Conservation (phyloP, 2,113 vertebrate genomes). For the Coptodon rendalli region DNA sequence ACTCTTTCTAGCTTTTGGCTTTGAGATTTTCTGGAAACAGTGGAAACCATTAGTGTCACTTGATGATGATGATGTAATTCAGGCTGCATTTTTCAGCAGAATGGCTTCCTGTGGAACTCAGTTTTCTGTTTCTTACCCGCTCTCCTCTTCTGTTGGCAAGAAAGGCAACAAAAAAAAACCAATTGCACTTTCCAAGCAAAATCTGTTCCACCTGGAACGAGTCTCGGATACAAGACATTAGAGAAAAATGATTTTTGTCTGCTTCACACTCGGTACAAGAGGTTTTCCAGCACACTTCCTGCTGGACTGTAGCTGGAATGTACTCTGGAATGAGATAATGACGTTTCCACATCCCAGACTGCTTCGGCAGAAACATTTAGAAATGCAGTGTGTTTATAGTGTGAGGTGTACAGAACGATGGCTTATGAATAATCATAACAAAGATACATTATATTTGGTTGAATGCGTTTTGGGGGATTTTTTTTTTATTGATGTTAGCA, state of each 20-base stretch:
- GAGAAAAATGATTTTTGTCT: conserved; percentile 27
- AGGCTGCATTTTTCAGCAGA: conserved; percentile 31
- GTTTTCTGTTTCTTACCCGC: neutral
- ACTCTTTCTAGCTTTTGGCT: neutral
- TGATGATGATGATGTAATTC: conserved; percentile 31
- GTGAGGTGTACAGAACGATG: neutral
- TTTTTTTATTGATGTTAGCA: neutral
- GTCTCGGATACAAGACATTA: conserved; percentile 3
- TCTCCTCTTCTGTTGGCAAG: neutral
- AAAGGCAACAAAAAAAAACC: neutral
- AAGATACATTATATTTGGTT: neutral
- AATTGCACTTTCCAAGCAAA: conserved; percentile 7
- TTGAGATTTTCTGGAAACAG: neutral
- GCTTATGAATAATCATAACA: conserved; percentile 8
- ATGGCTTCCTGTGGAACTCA: conserved; percentile 27
- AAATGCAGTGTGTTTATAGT: conserved; percentile 19
- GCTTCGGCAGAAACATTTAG: conserved; percentile 11
- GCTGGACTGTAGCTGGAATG: conserved; percentile 28
- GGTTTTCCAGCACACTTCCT: conserved; percentile 39
- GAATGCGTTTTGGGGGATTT: neutral
- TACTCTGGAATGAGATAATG: conserved; percentile 43
- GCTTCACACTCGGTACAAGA: neutral
- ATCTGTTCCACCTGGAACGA: conserved; percentile 11
- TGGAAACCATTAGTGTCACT: neutral
- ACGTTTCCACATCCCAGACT: conserved; percentile 17